Percentiles rank a stretch among this genome's conserved stretches.
These are phyloP conservation scores for Chaetorhynchus papuensis DNA, from an alignment of 2,113 vertebrate species.

Conservation along the genomic window DNA sequence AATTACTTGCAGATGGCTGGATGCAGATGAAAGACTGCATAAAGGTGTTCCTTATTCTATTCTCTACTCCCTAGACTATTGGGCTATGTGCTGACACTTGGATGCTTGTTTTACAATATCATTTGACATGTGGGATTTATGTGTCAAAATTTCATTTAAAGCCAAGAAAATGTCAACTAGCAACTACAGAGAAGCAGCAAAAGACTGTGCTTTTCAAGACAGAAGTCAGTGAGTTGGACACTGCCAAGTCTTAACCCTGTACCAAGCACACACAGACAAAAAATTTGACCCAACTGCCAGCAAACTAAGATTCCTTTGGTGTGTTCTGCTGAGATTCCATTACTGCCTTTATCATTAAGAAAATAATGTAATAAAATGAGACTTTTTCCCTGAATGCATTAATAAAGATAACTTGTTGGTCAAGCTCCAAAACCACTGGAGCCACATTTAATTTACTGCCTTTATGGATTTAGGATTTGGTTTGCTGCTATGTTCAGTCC, in stretches of 20 bases:
- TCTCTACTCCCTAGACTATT: constrained; percentile 70
- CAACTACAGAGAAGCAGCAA: constrained; percentile 68
- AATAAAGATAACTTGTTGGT: constrained; percentile 78
- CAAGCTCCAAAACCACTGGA: constrained; percentile 79
- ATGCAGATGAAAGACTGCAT: constrained; percentile 73
- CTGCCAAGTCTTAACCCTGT: constrained; percentile 64
- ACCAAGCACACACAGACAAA: constrained; percentile 48
- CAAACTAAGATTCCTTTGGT: constrained; percentile 66
- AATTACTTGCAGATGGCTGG: constrained; percentile 81
- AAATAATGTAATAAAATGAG: constrained; percentile 75
- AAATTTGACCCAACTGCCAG: constrained; percentile 60
- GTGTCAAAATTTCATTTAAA: constrained; percentile 73
- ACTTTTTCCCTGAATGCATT: constrained; percentile 72
- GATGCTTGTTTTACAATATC: constrained; percentile 86
- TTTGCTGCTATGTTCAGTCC: constrained; percentile 55
- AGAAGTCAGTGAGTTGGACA: constrained; percentile 40
- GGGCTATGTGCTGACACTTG: constrained; percentile 77
- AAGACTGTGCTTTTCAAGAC: constrained; percentile 57
- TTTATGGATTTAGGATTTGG: constrained; percentile 68
- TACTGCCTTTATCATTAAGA: constrained; percentile 78
- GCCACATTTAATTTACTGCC: constrained; percentile 73
- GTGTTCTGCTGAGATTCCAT: constrained; percentile 57
- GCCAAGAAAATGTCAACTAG: constrained; percentile 81
- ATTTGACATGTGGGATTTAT: constrained; percentile 82
- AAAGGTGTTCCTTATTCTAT: constrained; percentile 73